phyloP scores from a whole-genome alignment of 2,888 invertebrate genomes.

The Girardia tigrina region DNA sequence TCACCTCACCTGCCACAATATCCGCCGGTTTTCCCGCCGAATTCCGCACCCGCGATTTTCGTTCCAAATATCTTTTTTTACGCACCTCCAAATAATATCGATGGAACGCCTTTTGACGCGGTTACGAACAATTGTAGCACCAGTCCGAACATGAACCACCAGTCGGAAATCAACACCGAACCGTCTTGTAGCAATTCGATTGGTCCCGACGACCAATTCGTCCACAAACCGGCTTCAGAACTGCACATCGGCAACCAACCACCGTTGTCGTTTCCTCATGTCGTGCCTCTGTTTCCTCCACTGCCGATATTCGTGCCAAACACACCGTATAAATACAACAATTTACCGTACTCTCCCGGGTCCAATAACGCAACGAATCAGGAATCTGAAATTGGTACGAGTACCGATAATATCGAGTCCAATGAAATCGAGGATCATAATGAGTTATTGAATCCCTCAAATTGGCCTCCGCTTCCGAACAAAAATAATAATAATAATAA shows the following conservation, averaged over 20 bases:
- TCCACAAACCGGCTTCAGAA: neutral
- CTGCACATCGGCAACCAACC: neutral
- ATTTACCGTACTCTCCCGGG: neutral
- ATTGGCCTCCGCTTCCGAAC: conserved; percentile 8
- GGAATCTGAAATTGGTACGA: no score
- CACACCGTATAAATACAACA: neutral
- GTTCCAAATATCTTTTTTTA: conserved; percentile 13
- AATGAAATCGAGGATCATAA: neutral
- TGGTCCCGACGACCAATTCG: neutral
- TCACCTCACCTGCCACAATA: neutral
- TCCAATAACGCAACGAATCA: no score
- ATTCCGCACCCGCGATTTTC: neutral
- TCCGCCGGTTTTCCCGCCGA: neutral
- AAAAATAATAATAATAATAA: neutral
- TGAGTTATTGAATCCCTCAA: neutral
- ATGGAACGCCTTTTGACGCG: neutral
- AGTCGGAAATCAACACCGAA: neutral
- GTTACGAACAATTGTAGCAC: no score
- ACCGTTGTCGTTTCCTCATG: neutral
- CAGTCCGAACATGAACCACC: neutral
- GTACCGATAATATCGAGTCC: neutral
- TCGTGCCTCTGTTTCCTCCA: neutral
- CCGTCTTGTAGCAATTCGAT: neutral
- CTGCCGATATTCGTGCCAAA: neutral
- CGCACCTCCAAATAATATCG: neutral